A percentile compares a stretch with the other conserved stretches of the same genome.
phyloP scores from a whole-genome alignment of 2,113 vertebrate species.

The Lophius piscatorius region DNA sequence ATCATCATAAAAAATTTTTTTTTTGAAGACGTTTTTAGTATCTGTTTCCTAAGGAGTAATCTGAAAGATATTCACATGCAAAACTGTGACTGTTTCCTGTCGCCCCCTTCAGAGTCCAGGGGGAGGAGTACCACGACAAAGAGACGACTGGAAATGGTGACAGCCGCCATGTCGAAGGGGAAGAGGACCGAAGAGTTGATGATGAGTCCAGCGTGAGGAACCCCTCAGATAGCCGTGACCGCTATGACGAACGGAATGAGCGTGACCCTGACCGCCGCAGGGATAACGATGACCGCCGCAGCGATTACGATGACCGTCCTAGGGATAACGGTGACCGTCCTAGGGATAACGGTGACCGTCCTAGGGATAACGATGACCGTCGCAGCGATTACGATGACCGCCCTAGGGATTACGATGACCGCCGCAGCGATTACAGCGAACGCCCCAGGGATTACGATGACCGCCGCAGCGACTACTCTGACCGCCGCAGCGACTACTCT shows the following conservation, averaged over 20 bases:
- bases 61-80: neutral
- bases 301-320: constrained; percentile 25
- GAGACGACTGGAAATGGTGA: constrained; percentile 17
- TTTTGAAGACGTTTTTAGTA: no score
- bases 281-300: constrained; percentile 27
- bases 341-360: constrained; percentile 26
- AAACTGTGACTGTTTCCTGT: constrained; percentile 2
- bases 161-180: neutral
- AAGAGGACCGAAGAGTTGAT: neutral
- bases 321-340: constrained; percentile 1
- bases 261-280: constrained; percentile 25
- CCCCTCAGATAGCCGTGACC: neutral
- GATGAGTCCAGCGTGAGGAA: neutral
- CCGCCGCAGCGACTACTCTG: constrained; percentile 1
- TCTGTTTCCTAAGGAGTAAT: no score
- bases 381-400: constrained; percentile 19
- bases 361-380: constrained; percentile 9
- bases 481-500: constrained; percentile 3
- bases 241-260: constrained; percentile 18
- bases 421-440: neutral
- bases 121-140: constrained; percentile 36
- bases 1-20: no score
- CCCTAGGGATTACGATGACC: constrained; percentile 16
- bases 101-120: constrained; percentile 42
- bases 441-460: constrained; percentile 29